These are phyloP conservation scores for Nomada fabriciana DNA, from an alignment of 2,888 invertebrate species.

Conservation along the genomic window DNA sequence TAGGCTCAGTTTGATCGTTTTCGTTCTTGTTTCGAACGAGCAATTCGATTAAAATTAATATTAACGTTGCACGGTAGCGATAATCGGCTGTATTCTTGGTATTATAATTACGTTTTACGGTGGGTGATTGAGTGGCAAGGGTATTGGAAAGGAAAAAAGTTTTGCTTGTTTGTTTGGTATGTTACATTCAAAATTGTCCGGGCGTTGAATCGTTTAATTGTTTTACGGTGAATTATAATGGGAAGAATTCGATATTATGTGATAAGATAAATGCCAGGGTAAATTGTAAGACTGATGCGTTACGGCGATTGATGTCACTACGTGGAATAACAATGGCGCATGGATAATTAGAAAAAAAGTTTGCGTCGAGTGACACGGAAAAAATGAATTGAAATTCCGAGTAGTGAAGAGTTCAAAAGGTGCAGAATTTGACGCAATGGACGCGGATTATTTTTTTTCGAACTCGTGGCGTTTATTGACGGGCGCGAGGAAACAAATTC, in stretches of 20 bases:
- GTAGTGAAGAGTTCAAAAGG: background rate
- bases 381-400: background rate
- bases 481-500: conserved; percentile 9
- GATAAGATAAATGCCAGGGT: background rate
- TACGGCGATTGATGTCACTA: background rate
- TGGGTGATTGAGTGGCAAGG: too few species aligned
- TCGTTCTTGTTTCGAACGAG: too few species aligned
- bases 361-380: background rate
- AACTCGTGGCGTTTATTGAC: conserved; percentile 18
- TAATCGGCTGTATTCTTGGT: background rate
- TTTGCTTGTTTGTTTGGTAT: too few species aligned
- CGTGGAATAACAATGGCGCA: background rate
- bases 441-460: background rate
- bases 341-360: conserved; percentile 7
- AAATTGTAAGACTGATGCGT: background rate
- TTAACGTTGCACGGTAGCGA: background rate
- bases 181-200: too few species aligned
- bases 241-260: too few species aligned
- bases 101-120: too few species aligned
- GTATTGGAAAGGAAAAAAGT: too few species aligned
- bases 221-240: background rate
- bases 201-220: too few species aligned
- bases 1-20: background rate
- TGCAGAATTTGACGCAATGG: conserved; percentile 16
- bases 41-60: too few species aligned